Evolutionary conservation across 35 echinoderm and acorn worm genomes (phyloP), one percentile per base, ranked within the genome.

Genomic region (Diadema setosum): DNA sequence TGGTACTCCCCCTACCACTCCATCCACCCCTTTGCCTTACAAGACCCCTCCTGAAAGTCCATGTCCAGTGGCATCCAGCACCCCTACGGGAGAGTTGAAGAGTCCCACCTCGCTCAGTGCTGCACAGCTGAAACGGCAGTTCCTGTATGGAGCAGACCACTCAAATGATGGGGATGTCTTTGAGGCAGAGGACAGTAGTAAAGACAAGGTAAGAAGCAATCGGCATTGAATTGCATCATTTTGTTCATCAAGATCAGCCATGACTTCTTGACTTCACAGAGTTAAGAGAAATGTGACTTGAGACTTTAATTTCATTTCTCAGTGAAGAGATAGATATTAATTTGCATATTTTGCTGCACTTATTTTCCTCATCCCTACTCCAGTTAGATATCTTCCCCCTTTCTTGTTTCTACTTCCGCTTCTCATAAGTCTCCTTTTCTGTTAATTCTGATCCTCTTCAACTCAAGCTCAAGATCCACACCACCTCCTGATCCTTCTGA

Each of bases 51-150:
- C 73, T 7, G 40, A 39, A 15, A 78, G 73, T 21, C 73, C 73
- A 3, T 20, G 14, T 33, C 35, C 73, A 35, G 34, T 42, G 40
- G 73, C 73, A 16, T 42, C 73, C 36, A 78, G 73, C 73, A 78
- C 73, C 73, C 73, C 73, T 42, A 78, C 33, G 8, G 40, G 35
- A 2, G 73, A 78, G 37, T 78, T 78, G 73, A 78, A 78, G 73
- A 78, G 73, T 78, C 73, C 73, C 2, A 78, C 73, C 44, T n/a
- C n/a, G n/a, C n/a, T n/a, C n/a, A n/a, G n/a, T n/a, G 33, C 73
- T 41, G 73, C 73, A 16, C 27, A 78, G 40, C 35, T 78, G 27
- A 78, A 78, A 41, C 24, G 40, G 9, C 73, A 78, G 73, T 78
- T 78, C 40, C 37, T 78, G 73, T 78, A 35, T 78, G 73, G 73